Evolutionary conservation across 1,140 invertebrate species (phyloP).

Genomic region (Cydia fagiglandana): DNA sequence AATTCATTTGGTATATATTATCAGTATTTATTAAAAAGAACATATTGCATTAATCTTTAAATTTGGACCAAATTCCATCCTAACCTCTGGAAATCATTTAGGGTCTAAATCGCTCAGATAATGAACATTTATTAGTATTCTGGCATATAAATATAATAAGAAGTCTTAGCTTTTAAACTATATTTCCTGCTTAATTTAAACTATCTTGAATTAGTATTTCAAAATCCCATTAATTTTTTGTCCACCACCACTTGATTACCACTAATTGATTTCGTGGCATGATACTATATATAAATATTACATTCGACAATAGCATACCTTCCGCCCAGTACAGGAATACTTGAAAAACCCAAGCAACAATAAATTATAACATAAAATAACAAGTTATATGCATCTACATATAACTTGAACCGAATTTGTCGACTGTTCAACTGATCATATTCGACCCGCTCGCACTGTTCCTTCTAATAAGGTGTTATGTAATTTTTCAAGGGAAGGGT

Average conservation of each 20-base stretch:
- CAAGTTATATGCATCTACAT: background rate
- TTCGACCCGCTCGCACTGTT: conserved; percentile 39
- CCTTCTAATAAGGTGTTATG: conserved; percentile 42
- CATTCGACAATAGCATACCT: no score
- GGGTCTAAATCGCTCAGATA: background rate
- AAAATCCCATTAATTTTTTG: no score
- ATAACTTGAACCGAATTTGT: conserved; percentile 45
- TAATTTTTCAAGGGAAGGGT: background rate
- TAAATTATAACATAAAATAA: background rate
- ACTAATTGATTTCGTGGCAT: background rate
- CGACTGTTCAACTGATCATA: conserved; percentile 46
- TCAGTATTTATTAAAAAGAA: background rate
- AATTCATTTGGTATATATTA: background rate
- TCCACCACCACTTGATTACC: no score
- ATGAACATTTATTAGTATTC: conserved; percentile 2
- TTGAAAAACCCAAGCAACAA: background rate
- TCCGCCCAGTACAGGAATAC: background rate
- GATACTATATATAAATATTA: no score
- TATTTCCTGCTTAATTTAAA: no score
- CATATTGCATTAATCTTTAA: background rate
- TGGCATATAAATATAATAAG: background rate
- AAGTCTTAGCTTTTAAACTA: background rate
- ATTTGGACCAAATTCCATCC: background rate
- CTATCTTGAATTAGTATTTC: background rate
- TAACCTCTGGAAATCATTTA: conserved; percentile 1